Percentiles rank a stretch among this genome's conserved stretches.
Evolutionary conservation across 2,888 invertebrate species (phyloP).

Genomic region (Schrankia costaestrigalis): DNA sequence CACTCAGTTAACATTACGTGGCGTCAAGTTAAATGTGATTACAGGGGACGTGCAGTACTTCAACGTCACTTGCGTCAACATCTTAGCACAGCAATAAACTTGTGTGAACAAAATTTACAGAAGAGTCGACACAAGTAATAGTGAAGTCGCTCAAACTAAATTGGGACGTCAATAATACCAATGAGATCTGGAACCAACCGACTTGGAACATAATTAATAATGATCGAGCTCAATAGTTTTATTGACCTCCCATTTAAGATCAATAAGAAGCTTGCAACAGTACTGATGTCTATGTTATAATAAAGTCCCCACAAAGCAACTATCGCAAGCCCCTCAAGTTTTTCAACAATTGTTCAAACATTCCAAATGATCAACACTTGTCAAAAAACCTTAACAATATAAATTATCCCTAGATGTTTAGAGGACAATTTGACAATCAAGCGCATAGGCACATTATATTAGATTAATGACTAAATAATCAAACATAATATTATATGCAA

Average conservation of each 20-base stretch:
- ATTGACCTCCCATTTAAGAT: constrained; percentile 33
- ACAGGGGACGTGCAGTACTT: constrained; percentile 35
- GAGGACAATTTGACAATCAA: constrained; percentile 51
- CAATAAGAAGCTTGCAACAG: constrained; percentile 43
- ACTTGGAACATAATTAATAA: constrained; percentile 12
- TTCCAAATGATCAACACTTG: constrained; percentile 32
- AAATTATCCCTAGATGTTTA: constrained; percentile 51
- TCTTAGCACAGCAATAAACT: constrained; percentile 14
- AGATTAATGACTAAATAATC: constrained; percentile 70
- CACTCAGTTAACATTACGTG: constrained; percentile 49
- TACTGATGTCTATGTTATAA: constrained; percentile 25
- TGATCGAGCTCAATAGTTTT: constrained; percentile 22
- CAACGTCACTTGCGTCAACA: constrained; percentile 26
- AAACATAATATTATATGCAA: constrained; percentile 75
- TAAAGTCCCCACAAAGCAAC: constrained; percentile 43
- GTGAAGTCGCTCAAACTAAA: constrained; percentile 15
- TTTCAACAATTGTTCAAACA: constrained; percentile 36
- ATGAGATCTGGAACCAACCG: constrained; percentile 13
- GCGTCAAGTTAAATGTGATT: constrained; percentile 48
- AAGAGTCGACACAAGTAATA: constrained; percentile 25
- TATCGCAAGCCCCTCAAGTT: constrained; percentile 44
- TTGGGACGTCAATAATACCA: constrained; percentile 34
- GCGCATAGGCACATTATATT: constrained; percentile 75
- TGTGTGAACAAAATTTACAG: constrained; percentile 11
- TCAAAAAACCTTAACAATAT: constrained; percentile 37